phyloP scores from a whole-genome alignment of 2,113 vertebrate genomes.

The Hipposideros armiger region DNA sequence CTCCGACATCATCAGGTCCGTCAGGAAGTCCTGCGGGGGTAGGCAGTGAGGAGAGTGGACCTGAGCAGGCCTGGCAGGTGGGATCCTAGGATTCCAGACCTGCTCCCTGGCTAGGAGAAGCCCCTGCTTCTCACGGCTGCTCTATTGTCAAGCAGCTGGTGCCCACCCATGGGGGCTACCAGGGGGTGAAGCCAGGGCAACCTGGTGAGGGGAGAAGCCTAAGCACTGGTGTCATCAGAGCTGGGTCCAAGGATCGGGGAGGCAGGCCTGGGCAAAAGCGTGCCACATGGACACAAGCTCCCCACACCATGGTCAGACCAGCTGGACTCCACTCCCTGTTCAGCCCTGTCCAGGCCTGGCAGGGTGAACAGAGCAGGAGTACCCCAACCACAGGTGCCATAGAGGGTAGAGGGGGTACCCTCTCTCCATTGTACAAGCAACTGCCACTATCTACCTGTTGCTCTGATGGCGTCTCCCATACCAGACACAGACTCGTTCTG shows the following conservation, averaged over 20 bases:
- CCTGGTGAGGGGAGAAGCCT: neutral
- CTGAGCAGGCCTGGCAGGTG: neutral
- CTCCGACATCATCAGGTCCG: conserved; percentile 99
- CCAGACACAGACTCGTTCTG: neutral
- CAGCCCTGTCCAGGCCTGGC: fast-evolving
- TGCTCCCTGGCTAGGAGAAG: neutral
- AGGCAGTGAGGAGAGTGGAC: neutral
- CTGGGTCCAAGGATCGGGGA: neutral
- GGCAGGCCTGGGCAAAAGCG: neutral
- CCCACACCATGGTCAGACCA: fast-evolving
- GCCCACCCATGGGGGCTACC: neutral
- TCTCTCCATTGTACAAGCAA: neutral
- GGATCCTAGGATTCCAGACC: neutral
- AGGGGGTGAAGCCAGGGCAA: neutral
- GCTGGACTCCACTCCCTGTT: neutral
- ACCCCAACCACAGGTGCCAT: fast-evolving
- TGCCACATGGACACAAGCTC: neutral
- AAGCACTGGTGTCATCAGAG: neutral
- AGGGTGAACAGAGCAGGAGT: neutral
- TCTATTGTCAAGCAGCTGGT: neutral
- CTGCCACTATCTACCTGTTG: neutral
- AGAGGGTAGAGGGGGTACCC: neutral
- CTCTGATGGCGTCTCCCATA: neutral
- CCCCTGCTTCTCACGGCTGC: neutral
- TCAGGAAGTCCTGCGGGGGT: conserved; percentile 96